Base-by-base conservation (phyloP, 1,140 invertebrate species). In the Pentalonia nigronervosa region DNA sequence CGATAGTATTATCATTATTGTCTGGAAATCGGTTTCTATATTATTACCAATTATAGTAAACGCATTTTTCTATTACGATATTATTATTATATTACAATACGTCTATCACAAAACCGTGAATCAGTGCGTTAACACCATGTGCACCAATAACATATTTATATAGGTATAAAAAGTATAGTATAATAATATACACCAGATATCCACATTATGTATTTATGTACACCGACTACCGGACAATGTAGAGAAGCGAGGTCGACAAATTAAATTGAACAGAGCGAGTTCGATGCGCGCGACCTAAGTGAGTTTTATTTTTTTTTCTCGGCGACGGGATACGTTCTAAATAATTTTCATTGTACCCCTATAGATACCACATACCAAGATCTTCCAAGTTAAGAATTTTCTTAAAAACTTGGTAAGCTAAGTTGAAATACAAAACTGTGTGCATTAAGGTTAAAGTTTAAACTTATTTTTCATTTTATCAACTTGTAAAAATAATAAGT, bases 11-110 rank as follows among this genome's bases (percentile, higher is more conserved):
- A 21, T 41, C 23, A 84, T 83, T 88, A 88, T 88, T 88, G 86
- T 50, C 86, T 88, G 34, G 86, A 48, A 48, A 88, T 87, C 86
- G 86, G 17, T 87, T 48, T 45, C 17, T 25, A 84, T 84, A 83
- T 36, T 36, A 36, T 34, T 81, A 36, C 41, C 41, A 36, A 53
- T 7, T 53, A 48, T 67, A 34, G 23, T 83, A n/a, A 30, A 45
- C 7, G 23, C 47, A 9, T n/a, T 88, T 41, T 88, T 50, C 86
- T 48, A 88, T 88, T 88, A 88, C 30, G 86, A 50, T 88, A 76
- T 76, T 76, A 14, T 76, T 30, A 17, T 76, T 76, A 76, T 76
- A 53, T 53, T 3, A 76, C 14, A 76, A 76, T 47, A 88, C 86
- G 30, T 87, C 45, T 14, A 87, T 87, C 45, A 25, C 30, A 7